Percentiles rank a stretch among this genome's conserved stretches.
phyloP scores from a whole-genome alignment of 1,140 invertebrate species.

The Drosophila mauritiana region DNA sequence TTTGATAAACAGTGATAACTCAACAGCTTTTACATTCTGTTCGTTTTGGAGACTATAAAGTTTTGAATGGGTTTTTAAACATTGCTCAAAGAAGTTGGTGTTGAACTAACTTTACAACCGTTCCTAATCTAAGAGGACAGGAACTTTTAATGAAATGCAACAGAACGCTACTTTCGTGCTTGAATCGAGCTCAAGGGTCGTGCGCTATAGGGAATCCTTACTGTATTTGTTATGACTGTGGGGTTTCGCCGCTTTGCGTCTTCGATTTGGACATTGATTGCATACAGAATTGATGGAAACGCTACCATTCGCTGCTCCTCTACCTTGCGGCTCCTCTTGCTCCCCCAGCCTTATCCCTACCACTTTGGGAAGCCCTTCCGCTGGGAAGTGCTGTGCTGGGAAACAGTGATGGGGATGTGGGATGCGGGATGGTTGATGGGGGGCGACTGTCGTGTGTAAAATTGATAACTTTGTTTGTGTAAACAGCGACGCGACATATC shows the following conservation, averaged over 20 bases:
- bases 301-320: slow-evolving; percentile 34
- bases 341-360: slow-evolving; percentile 9
- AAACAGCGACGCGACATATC: slow-evolving; percentile 78
- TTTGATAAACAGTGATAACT: neutral
- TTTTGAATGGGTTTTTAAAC: too few species aligned
- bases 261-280: slow-evolving; percentile 82
- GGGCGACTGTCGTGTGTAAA: slow-evolving; percentile 69
- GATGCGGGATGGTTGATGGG: slow-evolving; percentile 14
- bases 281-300: slow-evolving; percentile 79
- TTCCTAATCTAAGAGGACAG: too few species aligned
- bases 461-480: slow-evolving; percentile 83
- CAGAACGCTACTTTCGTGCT: neutral
- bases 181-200: neutral
- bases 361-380: slow-evolving; percentile 47
- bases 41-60: neutral
- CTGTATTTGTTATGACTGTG: slow-evolving; percentile 38
- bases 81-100: too few species aligned
- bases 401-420: neutral
- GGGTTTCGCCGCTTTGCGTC: slow-evolving; percentile 59
- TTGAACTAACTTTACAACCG: too few species aligned
- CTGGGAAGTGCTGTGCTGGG: slow-evolving; percentile 20
- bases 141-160: neutral
- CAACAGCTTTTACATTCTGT: neutral
- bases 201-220: neutral
- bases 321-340: slow-evolving; percentile 13